phyloP scores from a whole-genome alignment of 2,888 invertebrate genomes.

The Parelbella ahira region DNA sequence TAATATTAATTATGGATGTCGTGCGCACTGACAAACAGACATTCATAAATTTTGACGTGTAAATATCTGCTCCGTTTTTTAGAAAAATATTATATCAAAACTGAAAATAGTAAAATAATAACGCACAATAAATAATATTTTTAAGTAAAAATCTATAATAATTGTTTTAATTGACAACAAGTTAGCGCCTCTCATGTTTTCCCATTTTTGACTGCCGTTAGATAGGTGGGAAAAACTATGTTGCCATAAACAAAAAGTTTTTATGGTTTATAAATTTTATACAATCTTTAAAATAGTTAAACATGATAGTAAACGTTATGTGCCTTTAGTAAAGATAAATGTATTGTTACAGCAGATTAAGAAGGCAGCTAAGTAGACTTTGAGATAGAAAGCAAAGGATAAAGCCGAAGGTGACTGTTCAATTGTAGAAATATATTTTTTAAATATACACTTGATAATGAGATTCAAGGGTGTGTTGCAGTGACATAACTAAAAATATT shows the following conservation, averaged over 20 bases:
- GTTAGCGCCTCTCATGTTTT: too few species aligned
- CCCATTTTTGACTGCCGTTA: too few species aligned
- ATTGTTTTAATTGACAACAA: constrained; percentile 13
- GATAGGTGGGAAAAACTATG: not conserved
- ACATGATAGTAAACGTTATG: not conserved
- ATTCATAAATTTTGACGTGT: constrained; percentile 25
- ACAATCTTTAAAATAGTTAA: not conserved
- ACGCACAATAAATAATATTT: constrained; percentile 31
- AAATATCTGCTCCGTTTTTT: constrained; percentile 30
- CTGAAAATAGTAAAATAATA: constrained; percentile 39
- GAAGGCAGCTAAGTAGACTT: too few species aligned
- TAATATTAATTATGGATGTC: constrained; percentile 13
- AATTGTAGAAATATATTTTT: too few species aligned
- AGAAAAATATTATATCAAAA: constrained; percentile 29
- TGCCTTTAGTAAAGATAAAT: constrained; percentile 3
- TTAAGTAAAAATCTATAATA: too few species aligned
- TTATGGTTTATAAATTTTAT: not conserved
- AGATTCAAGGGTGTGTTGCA: too few species aligned
- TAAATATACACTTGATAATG: too few species aligned
- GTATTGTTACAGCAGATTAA: too few species aligned
- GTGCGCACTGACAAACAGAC: constrained; percentile 21
- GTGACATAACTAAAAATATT: too few species aligned
- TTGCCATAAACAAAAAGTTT: constrained; percentile 4
- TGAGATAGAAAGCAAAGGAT: too few species aligned
- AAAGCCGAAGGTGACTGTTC: too few species aligned